Conservation (phyloP, 2,888 invertebrate genomes). For the Andrena bicolor region DNA sequence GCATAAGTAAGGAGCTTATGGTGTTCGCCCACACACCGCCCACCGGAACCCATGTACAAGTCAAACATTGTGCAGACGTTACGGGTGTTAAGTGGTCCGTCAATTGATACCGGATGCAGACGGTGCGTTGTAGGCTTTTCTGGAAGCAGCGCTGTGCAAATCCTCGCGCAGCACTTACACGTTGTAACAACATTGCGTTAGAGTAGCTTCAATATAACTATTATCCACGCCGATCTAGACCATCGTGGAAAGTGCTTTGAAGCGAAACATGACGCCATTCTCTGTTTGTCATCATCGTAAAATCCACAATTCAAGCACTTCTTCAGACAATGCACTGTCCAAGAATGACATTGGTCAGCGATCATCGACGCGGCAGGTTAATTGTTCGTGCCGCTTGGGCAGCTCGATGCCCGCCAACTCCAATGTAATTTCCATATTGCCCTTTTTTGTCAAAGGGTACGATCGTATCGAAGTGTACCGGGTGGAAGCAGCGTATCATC, state of each 20-base stretch:
- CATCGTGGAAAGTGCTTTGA: not conserved
- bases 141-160: constrained; percentile 1
- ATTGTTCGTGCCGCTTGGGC: not conserved
- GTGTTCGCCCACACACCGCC: constrained; percentile 73
- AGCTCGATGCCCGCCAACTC: not conserved
- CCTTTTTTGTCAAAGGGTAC: not conserved
- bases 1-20: constrained; percentile 69
- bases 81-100: constrained; percentile 73
- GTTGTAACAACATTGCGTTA: constrained; percentile 15
- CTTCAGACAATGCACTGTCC: not conserved
- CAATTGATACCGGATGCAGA: constrained; percentile 69
- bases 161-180: not conserved
- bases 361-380: not conserved
- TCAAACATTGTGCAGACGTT: constrained; percentile 62
- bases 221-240: not conserved
- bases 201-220: not conserved
- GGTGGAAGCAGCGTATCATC: constrained; percentile 46
- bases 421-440: constrained; percentile 5
- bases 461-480: constrained; percentile 15
- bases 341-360: not conserved
- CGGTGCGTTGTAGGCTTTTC: constrained; percentile 40
- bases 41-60: constrained; percentile 68
- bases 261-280: not conserved
- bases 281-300: not conserved
- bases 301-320: not conserved